Conservation (phyloP, 2,888 invertebrate species). For the Frankliniella fusca region DNA sequence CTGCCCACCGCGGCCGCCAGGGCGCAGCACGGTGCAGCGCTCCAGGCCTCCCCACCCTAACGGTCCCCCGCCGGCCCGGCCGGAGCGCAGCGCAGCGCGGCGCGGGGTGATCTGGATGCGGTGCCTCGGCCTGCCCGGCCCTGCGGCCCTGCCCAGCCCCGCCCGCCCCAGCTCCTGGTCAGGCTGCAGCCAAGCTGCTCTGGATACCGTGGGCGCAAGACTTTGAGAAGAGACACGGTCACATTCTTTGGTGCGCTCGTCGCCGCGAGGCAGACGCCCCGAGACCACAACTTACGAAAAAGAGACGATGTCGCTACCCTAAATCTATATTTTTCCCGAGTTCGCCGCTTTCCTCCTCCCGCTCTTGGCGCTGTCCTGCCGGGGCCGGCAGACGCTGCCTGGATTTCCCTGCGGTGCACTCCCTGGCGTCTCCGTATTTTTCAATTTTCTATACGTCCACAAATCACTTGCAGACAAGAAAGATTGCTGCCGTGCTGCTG, state of each 20-base stretch:
- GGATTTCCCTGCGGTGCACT: background rate
- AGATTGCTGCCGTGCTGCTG: no score
- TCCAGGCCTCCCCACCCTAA: background rate
- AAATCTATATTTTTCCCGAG: no score
- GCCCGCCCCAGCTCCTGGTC: background rate
- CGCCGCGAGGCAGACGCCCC: no score
- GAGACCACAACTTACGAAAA: no score
- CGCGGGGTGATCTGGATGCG: background rate
- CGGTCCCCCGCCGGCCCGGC: background rate
- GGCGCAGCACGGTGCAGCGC: slow-evolving; percentile 23
- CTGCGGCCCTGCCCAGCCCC: background rate
- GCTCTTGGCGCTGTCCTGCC: background rate
- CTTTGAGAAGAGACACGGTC: no score
- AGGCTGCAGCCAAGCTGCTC: no score
- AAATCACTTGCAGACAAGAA: background rate
- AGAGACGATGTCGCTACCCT: no score
- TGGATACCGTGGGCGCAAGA: no score
- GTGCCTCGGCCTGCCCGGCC: background rate
- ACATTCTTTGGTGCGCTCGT: no score
- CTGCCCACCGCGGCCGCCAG: slow-evolving; percentile 10
- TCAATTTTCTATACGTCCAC: slow-evolving; percentile 7
- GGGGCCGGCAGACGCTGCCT: background rate
- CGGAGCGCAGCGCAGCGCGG: background rate
- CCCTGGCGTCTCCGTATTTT: slow-evolving; percentile 15
- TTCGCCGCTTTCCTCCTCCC: background rate